phyloP scores from a whole-genome alignment of 2,113 vertebrate species.

The Caloenas nicobarica region DNA sequence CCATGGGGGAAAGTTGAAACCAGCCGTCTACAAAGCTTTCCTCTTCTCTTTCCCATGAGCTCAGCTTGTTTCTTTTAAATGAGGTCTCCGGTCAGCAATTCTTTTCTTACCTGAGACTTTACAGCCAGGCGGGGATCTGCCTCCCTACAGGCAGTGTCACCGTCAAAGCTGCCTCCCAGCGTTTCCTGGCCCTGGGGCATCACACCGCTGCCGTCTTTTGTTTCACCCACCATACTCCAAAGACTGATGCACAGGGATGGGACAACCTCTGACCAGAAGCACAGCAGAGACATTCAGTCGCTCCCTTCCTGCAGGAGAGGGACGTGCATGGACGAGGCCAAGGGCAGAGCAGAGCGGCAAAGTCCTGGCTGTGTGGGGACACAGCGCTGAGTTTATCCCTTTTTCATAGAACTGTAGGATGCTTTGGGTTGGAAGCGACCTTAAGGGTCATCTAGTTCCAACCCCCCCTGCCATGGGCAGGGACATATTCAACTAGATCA shows the following conservation, averaged over 20 bases:
- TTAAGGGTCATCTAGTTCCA: neutral
- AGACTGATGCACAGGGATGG: neutral
- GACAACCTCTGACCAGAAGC: neutral
- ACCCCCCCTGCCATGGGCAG: fast-evolving
- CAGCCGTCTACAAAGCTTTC: neutral
- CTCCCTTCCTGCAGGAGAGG: neutral
- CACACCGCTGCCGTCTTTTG: neutral
- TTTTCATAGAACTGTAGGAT: neutral
- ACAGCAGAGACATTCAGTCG: neutral
- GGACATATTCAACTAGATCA: fast-evolving
- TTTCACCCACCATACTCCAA: neutral
- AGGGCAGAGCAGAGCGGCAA: neutral
- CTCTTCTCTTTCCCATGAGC: neutral
- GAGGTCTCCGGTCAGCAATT: neutral
- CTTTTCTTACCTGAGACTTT: neutral
- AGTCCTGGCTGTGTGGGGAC: fast-evolving
- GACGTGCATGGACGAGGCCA: fast-evolving
- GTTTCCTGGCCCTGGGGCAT: neutral
- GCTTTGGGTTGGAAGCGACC: neutral
- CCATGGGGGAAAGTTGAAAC: neutral
- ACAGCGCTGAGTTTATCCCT: neutral
- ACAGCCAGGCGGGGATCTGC: neutral
- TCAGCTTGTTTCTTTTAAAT: neutral
- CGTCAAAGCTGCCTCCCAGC: neutral
- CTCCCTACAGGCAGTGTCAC: neutral